Conservation (phyloP, 2,888 invertebrate species). For the Epistrophe eligans region DNA sequence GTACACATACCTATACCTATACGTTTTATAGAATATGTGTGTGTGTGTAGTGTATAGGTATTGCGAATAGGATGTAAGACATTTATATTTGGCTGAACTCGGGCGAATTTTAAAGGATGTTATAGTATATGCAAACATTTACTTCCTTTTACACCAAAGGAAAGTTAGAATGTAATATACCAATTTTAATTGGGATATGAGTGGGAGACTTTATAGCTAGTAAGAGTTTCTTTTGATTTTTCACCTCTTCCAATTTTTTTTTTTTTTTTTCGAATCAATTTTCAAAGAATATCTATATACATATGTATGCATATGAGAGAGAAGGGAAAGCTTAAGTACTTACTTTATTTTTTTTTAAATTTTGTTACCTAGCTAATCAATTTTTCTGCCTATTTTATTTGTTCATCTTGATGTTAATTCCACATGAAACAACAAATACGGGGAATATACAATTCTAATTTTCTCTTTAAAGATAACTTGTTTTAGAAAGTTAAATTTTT, state of each 20-base stretch:
- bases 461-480: too few species aligned
- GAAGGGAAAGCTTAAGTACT: neutral
- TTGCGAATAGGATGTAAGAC: neutral
- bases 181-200: constrained; percentile 56
- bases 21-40: neutral
- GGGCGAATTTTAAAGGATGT: constrained; percentile 2
- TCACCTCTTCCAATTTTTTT: neutral
- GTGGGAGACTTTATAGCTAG: neutral
- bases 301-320: neutral
- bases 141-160: constrained; percentile 13
- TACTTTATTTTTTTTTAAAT: constrained; percentile 1
- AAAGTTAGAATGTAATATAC: constrained; percentile 22
- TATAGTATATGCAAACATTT: constrained; percentile 40
- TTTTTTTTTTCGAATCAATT: neutral
- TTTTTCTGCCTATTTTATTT: constrained; percentile 30
- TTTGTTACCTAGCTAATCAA: constrained; percentile 29
- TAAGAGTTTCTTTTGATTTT: constrained; percentile 48
- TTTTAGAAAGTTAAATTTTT: too few species aligned
- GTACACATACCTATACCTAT: too few species aligned
- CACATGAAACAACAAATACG: neutral
- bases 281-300: neutral
- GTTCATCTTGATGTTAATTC: constrained; percentile 19
- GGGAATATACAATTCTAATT: neutral
- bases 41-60: neutral
- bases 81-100: constrained; percentile 12